These are phyloP conservation scores for Nephrotoma appendiculata DNA, from an alignment of 2,888 invertebrate genomes.

Conservation along the genomic window DNA sequence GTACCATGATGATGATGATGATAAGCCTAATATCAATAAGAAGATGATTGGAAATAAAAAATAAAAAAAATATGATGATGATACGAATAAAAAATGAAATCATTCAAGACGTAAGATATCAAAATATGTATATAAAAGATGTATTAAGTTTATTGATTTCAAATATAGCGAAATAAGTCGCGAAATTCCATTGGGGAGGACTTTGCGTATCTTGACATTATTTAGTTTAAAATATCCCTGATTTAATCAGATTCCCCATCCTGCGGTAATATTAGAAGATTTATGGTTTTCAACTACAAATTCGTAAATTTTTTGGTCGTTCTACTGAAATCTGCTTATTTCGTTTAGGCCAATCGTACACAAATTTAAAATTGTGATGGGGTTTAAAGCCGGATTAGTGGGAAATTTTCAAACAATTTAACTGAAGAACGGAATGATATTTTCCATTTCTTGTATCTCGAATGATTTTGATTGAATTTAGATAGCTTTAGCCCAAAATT, in stretches of 20 bases:
- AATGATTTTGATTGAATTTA: too few relatives aligned
- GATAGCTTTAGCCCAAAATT: too few relatives aligned
- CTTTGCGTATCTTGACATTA: neutral
- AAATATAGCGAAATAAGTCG: neutral
- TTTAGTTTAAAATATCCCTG: neutral
- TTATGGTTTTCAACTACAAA: too few relatives aligned
- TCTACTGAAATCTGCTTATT: too few relatives aligned
- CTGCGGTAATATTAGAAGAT: too few relatives aligned
- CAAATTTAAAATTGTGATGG: too few relatives aligned
- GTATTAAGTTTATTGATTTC: neutral
- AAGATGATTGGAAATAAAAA: neutral
- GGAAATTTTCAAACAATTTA: too few relatives aligned
- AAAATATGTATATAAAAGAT: neutral
- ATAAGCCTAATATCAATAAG: neutral
- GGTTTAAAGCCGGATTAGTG: too few relatives aligned
- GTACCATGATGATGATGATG: neutral
- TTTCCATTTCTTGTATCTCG: too few relatives aligned
- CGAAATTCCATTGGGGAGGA: neutral
- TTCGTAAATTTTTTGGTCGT: too few relatives aligned
- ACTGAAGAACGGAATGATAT: too few relatives aligned
- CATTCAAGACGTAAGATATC: neutral
- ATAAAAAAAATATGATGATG: neutral
- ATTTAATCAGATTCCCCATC: neutral
- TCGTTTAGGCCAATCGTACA: too few relatives aligned
- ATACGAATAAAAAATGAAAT: neutral